Evolutionary conservation across 2,888 invertebrate species (phyloP).

Genomic region (Torymus texanus): DNA sequence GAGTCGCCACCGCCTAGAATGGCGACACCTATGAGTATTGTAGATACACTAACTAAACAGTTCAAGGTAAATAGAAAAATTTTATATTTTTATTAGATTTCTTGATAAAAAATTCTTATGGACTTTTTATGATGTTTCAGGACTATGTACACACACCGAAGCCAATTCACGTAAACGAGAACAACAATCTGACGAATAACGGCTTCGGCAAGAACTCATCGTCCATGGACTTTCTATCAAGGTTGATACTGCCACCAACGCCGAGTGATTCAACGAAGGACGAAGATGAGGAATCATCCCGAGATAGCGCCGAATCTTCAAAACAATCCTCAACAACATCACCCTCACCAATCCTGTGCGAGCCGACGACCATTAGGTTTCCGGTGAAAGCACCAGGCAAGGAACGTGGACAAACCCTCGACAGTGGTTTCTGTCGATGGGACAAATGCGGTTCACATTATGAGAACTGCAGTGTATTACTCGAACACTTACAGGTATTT

Average conservation of each 20-base stretch:
- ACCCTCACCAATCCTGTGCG: slow-evolving; percentile 85
- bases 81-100: too few relatives aligned
- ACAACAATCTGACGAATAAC: slow-evolving; percentile 68
- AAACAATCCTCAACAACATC: slow-evolving; percentile 70
- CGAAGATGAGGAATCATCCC: slow-evolving; percentile 69
- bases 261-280: slow-evolving; percentile 62
- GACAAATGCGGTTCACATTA: slow-evolving; percentile 87
- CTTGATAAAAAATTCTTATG: too few relatives aligned
- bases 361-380: slow-evolving; percentile 88
- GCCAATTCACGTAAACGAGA: slow-evolving; percentile 67
- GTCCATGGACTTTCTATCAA: slow-evolving; percentile 61
- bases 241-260: slow-evolving; percentile 67
- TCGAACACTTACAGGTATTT: slow-evolving; percentile 90
- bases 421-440: slow-evolving; percentile 84
- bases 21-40: slow-evolving; percentile 19
- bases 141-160: slow-evolving; percentile 33
- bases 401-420: slow-evolving; percentile 72
- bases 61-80: slow-evolving; percentile 31
- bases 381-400: slow-evolving; percentile 77
- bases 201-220: slow-evolving; percentile 51
- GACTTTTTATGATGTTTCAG: not conserved
- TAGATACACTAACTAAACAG: slow-evolving; percentile 30
- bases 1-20: slow-evolving; percentile 55
- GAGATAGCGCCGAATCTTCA: slow-evolving; percentile 65
- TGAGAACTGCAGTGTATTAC: slow-evolving; percentile 86